Evolutionary conservation across 2,113 vertebrate genomes (phyloP).

Genomic region (Eclectus roratus): DNA sequence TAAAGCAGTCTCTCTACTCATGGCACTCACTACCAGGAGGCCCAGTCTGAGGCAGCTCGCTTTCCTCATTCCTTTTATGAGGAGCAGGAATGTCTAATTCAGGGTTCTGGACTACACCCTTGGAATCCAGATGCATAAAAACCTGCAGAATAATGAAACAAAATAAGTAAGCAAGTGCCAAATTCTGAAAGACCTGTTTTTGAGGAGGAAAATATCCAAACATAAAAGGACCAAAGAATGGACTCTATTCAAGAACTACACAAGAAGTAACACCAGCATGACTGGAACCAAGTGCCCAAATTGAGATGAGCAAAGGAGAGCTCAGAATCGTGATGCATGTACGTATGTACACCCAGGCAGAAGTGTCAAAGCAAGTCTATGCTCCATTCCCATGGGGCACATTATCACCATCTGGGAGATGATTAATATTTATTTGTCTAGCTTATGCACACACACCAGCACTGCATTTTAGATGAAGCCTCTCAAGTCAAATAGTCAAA

Average conservation of each 20-base stretch:
- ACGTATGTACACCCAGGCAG: background rate
- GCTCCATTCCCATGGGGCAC: background rate
- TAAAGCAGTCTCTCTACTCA: background rate
- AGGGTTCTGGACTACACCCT: background rate
- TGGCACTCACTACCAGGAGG: background rate
- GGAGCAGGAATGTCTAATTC: background rate
- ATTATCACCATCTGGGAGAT: constrained; percentile 51
- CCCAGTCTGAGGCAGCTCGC: background rate
- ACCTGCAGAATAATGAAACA: background rate
- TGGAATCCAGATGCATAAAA: background rate
- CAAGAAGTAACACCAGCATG: background rate
- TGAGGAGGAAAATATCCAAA: background rate
- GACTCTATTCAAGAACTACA: background rate
- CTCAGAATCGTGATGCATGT: background rate
- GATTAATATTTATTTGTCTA: constrained; percentile 53
- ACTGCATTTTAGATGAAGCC: constrained; percentile 6
- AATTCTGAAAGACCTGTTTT: background rate
- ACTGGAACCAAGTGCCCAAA: background rate
- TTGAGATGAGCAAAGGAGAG: background rate
- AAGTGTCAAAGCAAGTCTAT: background rate
- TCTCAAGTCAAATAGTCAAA: constrained; percentile 37
- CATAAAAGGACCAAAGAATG: background rate
- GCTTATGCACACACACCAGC: constrained; percentile 1
- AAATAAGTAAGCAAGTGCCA: background rate
- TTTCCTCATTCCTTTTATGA: background rate